Evolutionary conservation across 1,140 invertebrate species (phyloP).

Genomic region (Pseudomyrmex dendroicus): DNA sequence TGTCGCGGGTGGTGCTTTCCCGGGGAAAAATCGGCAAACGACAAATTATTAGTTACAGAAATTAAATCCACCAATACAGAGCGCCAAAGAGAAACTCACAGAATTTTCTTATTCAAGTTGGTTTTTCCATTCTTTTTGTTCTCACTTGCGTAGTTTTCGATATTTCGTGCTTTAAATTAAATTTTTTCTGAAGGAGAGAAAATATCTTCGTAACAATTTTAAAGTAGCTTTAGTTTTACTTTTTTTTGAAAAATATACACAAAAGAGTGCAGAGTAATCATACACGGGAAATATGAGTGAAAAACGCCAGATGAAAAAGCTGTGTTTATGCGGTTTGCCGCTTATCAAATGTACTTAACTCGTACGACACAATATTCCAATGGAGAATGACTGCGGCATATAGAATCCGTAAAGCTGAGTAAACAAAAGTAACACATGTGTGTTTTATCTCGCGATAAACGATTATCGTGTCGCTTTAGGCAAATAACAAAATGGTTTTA

Average conservation of each 20-base stretch:
- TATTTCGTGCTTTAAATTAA: constrained; percentile 20
- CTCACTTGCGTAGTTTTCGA: constrained; percentile 18
- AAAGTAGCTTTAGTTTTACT: neutral
- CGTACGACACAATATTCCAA: constrained; percentile 4
- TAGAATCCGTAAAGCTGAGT: constrained; percentile 21
- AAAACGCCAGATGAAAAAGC: neutral
- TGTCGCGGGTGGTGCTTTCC: neutral
- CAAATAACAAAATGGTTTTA: neutral
- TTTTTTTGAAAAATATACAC: neutral
- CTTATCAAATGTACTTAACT: constrained; percentile 40
- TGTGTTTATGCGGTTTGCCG: constrained; percentile 29
- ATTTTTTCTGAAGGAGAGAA: constrained; percentile 11
- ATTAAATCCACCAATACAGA: constrained; percentile 46
- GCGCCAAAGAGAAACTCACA: neutral
- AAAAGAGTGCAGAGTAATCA: neutral
- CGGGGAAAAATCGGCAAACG: constrained; percentile 21
- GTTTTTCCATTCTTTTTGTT: neutral
- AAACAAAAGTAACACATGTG: constrained; percentile 30
- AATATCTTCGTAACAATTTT: neutral
- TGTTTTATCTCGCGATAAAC: constrained; percentile 8
- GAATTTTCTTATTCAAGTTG: neutral
- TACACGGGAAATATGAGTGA: neutral
- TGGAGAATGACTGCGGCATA: constrained; percentile 29
- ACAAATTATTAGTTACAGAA: constrained; percentile 52
- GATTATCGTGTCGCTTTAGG: neutral